These are phyloP conservation scores for Solea solea DNA, from an alignment of 2,113 vertebrate genomes.

Conservation along the genomic window DNA sequence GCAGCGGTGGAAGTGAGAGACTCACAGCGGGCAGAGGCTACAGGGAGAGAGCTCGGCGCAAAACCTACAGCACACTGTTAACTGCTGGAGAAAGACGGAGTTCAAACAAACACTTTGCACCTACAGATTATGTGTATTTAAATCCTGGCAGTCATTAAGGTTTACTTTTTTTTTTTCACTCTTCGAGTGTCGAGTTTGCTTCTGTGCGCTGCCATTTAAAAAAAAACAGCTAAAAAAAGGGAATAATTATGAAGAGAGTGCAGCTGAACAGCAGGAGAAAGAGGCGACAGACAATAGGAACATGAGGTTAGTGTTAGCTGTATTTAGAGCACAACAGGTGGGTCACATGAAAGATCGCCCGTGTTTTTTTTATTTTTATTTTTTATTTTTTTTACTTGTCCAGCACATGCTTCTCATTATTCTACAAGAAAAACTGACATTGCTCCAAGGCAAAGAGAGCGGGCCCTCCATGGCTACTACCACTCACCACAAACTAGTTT, in stretches of 20 bases:
- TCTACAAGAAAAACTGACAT: conserved; percentile 88
- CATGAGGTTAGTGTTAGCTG: conserved; percentile 86
- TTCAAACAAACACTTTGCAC: conserved; percentile 60
- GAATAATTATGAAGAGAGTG: neutral
- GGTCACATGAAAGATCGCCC: conserved; percentile 87
- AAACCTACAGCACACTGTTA: conserved; percentile 38
- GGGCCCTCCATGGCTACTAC: conserved; percentile 52
- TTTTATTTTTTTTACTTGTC: conserved; percentile 83
- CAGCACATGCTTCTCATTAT: conserved; percentile 92
- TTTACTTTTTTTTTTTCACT: conserved; percentile 29
- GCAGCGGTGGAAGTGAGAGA: conserved; percentile 67
- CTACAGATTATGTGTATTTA: conserved; percentile 54
- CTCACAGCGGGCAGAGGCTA: conserved; percentile 42
- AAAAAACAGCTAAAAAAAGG: neutral
- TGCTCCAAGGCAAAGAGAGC: conserved; percentile 83
- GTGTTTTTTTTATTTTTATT: conserved; percentile 39
- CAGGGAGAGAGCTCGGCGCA: conserved; percentile 35
- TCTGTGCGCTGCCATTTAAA: conserved; percentile 14
- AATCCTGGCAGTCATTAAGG: conserved; percentile 37
- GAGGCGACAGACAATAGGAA: conserved; percentile 75
- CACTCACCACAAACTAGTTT: conserved; percentile 61
- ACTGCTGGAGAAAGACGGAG: conserved; percentile 46
- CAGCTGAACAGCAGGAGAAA: conserved; percentile 13
- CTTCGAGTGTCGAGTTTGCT: conserved; percentile 22
- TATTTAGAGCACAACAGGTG: conserved; percentile 90